Evolutionary conservation across 2,113 vertebrate species (phyloP).

Genomic region (Corythaixoides concolor): DNA sequence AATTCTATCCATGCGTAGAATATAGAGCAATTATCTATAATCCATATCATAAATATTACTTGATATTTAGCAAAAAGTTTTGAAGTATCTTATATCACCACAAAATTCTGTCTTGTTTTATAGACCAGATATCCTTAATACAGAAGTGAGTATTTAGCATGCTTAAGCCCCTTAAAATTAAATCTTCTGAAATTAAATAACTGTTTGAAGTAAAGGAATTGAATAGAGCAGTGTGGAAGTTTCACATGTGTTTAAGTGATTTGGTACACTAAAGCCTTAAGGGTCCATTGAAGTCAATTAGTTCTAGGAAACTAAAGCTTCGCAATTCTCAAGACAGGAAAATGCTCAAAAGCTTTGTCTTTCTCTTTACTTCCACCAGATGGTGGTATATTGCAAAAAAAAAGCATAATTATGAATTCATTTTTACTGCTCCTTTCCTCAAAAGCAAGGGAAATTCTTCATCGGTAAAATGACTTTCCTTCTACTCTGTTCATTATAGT

Average conservation of each 20-base stretch:
- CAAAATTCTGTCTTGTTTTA: neutral
- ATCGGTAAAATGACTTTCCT: neutral
- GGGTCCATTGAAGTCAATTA: neutral
- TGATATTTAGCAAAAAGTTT: neutral
- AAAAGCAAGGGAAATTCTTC: neutral
- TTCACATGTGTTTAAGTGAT: neutral
- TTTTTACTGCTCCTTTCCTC: neutral
- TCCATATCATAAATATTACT: neutral
- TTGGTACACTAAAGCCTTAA: neutral
- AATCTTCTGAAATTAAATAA: neutral
- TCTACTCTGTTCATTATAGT: neutral
- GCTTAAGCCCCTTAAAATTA: neutral
- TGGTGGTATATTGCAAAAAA: slow-evolving; percentile 32
- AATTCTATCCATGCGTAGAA: neutral
- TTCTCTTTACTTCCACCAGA: slow-evolving; percentile 48
- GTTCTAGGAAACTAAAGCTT: neutral
- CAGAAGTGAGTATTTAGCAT: neutral
- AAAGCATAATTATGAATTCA: accelerated
- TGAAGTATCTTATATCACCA: neutral
- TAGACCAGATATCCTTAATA: neutral
- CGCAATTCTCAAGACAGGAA: too few species aligned
- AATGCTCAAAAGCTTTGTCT: neutral
- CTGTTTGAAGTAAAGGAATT: neutral
- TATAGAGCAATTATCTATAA: neutral
- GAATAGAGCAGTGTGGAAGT: neutral